phyloP scores from a whole-genome alignment of 92 coral and sea anemone genomes.

The Meandrina meandrites region DNA sequence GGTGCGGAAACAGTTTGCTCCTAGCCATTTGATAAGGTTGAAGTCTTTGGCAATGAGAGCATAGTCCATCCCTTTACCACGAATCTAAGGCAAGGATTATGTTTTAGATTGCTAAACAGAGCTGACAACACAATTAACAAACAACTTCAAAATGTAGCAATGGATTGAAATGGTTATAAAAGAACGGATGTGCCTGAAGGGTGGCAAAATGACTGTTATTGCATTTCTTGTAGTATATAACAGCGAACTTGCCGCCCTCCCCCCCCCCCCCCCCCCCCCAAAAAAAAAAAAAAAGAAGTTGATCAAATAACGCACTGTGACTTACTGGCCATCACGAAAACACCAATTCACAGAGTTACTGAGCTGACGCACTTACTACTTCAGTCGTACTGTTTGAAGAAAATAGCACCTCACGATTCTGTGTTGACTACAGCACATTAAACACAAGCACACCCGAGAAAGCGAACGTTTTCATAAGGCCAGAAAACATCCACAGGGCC shows the following conservation, averaged over 20 bases:
- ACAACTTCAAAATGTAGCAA: no score
- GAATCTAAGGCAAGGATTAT: conserved; percentile 61
- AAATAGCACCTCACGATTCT: neutral
- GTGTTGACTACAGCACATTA: neutral
- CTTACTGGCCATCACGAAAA: neutral
- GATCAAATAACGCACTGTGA: no score
- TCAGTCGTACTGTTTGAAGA: neutral
- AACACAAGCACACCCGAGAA: no score
- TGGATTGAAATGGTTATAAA: no score
- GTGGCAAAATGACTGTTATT: no score
- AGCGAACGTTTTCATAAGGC: no score
- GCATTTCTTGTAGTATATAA: no score
- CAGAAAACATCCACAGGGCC: no score
- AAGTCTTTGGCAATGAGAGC: conserved; percentile 91
- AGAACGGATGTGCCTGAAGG: no score
- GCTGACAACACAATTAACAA: neutral
- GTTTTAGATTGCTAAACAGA: no score
- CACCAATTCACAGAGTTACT: neutral
- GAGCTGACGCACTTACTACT: neutral
- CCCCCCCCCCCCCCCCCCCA: no score
- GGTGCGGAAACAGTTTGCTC: conserved; percentile 94
- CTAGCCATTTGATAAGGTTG: conserved; percentile 93
- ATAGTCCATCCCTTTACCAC: conserved; percentile 96
- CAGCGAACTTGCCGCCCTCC: neutral
- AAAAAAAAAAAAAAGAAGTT: neutral